Conservation (phyloP, 2,888 invertebrate species). For the Eudemis profundana region DNA sequence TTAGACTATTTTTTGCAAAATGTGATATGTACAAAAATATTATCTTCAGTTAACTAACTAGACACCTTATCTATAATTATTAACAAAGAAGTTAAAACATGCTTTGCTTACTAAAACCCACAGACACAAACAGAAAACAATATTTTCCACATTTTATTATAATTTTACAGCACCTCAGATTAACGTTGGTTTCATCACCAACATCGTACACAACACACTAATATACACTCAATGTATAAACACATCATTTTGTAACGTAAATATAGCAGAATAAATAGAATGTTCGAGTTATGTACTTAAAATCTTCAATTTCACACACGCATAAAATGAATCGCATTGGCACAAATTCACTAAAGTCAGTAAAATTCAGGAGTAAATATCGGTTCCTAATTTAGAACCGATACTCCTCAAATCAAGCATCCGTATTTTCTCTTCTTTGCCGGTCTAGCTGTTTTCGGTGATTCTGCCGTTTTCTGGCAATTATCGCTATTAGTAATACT, state of each 20-base stretch:
- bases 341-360: slow-evolving; percentile 69
- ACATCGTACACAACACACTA: slow-evolving; percentile 36
- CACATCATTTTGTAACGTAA: slow-evolving; percentile 25
- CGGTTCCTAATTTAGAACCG: slow-evolving; percentile 79
- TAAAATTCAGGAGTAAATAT: slow-evolving; percentile 57
- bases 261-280: slow-evolving; percentile 36
- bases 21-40: slow-evolving; percentile 86
- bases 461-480: slow-evolving; percentile 80
- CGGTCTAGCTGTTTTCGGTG: slow-evolving; percentile 80
- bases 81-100: slow-evolving; percentile 3
- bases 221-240: slow-evolving; percentile 36
- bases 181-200: slow-evolving; percentile 38
- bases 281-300: slow-evolving; percentile 11
- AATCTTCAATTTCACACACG: slow-evolving; percentile 57
- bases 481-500: slow-evolving; percentile 74
- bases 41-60: slow-evolving; percentile 61
- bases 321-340: slow-evolving; percentile 58
- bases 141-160: slow-evolving; percentile 43
- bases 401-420: slow-evolving; percentile 83
- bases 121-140: not conserved
- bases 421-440: slow-evolving; percentile 75
- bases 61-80: slow-evolving; percentile 18
- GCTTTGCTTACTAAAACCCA: slow-evolving; percentile 1
- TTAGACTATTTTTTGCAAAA: slow-evolving; percentile 71
- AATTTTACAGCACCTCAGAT: slow-evolving; percentile 50